Evolutionary conservation across 2,888 invertebrate genomes (phyloP).

Genomic region (Hipparchia sbordonii): DNA sequence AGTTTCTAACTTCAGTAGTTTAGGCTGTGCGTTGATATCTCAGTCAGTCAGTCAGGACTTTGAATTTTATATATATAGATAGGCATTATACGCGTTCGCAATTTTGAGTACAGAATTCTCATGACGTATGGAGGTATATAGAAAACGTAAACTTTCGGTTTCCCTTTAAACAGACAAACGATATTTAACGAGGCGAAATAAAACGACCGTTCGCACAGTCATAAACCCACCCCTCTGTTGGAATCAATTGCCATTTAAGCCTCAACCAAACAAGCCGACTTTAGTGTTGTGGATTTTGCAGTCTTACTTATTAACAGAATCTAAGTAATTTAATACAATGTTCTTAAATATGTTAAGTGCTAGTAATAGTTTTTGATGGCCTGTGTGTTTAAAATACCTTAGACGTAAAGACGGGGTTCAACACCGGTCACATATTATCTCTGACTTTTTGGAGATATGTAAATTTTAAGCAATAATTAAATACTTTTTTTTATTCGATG

Average conservation of each 20-base stretch:
- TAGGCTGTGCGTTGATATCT: too few species aligned
- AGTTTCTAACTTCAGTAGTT: too few species aligned
- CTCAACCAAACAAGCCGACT: constrained; percentile 14
- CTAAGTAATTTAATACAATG: constrained; percentile 8
- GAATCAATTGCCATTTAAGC: constrained; percentile 43
- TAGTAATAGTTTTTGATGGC: neutral
- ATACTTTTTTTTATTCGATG: too few species aligned
- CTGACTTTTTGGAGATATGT: too few species aligned
- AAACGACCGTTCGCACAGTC: constrained; percentile 31
- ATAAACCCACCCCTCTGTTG: constrained; percentile 33
- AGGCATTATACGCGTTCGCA: too few species aligned
- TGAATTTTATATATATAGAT: too few species aligned
- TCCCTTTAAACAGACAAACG: constrained; percentile 23
- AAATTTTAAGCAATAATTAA: too few species aligned
- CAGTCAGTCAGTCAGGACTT: too few species aligned
- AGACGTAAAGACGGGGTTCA: neutral
- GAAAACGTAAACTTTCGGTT: constrained; percentile 12
- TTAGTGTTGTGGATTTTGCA: constrained; percentile 14
- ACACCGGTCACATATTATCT: too few species aligned
- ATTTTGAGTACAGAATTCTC: neutral
- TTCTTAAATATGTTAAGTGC: constrained; percentile 29
- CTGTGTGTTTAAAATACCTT: neutral
- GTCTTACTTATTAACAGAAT: constrained; percentile 13
- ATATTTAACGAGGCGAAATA: constrained; percentile 32
- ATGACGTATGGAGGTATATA: neutral